Conservation (phyloP, 2,888 invertebrate species). For the Corbicula japonica region DNA sequence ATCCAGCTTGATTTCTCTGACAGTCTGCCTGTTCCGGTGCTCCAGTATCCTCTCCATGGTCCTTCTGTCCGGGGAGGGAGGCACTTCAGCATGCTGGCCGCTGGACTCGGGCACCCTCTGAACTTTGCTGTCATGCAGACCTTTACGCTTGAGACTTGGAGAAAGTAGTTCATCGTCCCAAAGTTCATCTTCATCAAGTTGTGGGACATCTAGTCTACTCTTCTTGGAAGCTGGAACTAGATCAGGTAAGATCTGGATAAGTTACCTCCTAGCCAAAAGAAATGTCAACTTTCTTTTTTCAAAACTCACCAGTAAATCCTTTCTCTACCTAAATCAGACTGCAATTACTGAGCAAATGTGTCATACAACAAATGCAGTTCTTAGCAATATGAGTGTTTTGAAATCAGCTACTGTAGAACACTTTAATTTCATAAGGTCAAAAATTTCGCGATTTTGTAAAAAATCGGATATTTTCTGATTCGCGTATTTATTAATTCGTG, state of each 20-base stretch:
- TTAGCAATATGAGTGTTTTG: too few species aligned
- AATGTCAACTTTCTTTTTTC: too few species aligned
- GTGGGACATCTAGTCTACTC: conserved; percentile 29
- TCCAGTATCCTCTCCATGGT: conserved; percentile 57
- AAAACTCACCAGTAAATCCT: too few species aligned
- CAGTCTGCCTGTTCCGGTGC: conserved; percentile 49
- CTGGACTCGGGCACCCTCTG: conserved; percentile 8
- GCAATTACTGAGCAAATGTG: too few species aligned
- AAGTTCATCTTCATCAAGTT: conserved; percentile 52
- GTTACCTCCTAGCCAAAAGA: too few species aligned
- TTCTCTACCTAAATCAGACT: neutral
- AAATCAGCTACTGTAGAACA: too few species aligned
- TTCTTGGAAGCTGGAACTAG: conserved; percentile 49
- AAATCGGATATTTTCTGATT: too few species aligned
- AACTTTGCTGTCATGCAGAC: conserved; percentile 46
- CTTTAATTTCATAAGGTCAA: too few species aligned
- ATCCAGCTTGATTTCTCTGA: conserved; percentile 45
- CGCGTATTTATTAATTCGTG: too few species aligned
- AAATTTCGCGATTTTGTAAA: too few species aligned
- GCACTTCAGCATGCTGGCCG: conserved; percentile 34
- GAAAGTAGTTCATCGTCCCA: conserved; percentile 48
- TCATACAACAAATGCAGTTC: too few species aligned
- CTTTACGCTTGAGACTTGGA: conserved; percentile 27
- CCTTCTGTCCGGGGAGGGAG: conserved; percentile 48
- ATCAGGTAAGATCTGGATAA: neutral